Conservation (phyloP, 23 tunicate species). For the Phallusia fumigata region DNA sequence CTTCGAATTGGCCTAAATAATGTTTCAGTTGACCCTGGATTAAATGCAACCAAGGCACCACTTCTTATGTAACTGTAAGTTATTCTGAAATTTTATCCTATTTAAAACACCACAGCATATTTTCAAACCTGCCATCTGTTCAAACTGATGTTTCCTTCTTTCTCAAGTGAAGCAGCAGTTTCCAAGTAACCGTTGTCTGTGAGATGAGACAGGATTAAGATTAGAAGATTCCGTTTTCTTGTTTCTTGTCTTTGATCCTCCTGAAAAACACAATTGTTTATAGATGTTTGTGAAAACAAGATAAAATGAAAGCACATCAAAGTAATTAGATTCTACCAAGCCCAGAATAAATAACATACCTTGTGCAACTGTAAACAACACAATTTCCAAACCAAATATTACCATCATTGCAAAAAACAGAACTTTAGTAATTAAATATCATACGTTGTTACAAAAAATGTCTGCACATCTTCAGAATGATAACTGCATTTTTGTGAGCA, state of each 20-base stretch:
- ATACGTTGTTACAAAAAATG: too few species aligned
- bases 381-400: too few species aligned
- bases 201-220: conserved; percentile 76
- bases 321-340: neutral
- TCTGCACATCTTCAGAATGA: too few species aligned
- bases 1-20: too few species aligned
- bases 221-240: conserved; percentile 82
- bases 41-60: too few species aligned
- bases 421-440: too few species aligned
- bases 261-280: conserved; percentile 22
- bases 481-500: too few species aligned
- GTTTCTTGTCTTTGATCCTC: conserved; percentile 85
- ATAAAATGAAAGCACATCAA: neutral
- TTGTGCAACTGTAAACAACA: too few species aligned
- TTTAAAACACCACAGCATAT: neutral
- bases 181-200: conserved; percentile 88
- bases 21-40: too few species aligned
- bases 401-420: too few species aligned
- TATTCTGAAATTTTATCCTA: too few species aligned
- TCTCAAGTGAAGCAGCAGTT: conserved; percentile 68
- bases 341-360: neutral
- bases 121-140: conserved; percentile 80
- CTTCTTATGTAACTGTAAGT: too few species aligned
- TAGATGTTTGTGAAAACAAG: neutral
- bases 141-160: conserved; percentile 83